Evolutionary conservation across 1,140 invertebrate species (phyloP).

Genomic region (Nymphalis io): DNA sequence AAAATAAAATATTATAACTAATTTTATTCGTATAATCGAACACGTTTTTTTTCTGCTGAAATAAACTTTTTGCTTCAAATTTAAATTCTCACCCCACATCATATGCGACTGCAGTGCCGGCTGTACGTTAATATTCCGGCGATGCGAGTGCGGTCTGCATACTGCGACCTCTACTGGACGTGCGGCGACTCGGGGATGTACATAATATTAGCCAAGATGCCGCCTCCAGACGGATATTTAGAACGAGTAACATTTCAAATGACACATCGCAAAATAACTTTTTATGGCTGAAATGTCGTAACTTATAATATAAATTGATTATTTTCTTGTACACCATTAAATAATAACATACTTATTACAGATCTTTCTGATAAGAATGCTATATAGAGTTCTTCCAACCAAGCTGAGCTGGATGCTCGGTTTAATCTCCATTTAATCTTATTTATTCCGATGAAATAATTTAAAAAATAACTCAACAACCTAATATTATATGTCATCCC

Average conservation of each 20-base stretch:
- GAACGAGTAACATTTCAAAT: background rate
- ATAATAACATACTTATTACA: too few relatives aligned
- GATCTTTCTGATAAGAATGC: too few relatives aligned
- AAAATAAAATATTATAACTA: too few relatives aligned
- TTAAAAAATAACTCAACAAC: too few relatives aligned
- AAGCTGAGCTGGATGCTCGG: too few relatives aligned
- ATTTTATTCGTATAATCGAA: too few relatives aligned
- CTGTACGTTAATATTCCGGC: conserved; percentile 1
- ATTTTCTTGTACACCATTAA: too few relatives aligned
- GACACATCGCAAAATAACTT: background rate
- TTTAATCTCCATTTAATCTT: too few relatives aligned
- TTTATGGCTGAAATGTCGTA: background rate
- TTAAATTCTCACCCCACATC: background rate
- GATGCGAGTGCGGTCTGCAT: conserved; percentile 5
- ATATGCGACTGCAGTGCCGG: background rate
- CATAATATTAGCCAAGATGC: conserved; percentile 5
- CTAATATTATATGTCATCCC: background rate
- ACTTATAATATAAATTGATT: too few relatives aligned
- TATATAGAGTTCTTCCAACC: too few relatives aligned
- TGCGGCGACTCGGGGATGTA: conserved; percentile 1
- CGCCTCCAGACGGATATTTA: background rate
- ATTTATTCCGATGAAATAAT: too few relatives aligned
- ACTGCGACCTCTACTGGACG: conserved; percentile 2
- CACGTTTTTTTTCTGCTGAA: background rate
- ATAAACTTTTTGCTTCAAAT: background rate